These are phyloP conservation scores for Teleogryllus oceanicus DNA, from an alignment of 2,888 invertebrate species.

Conservation along the genomic window DNA sequence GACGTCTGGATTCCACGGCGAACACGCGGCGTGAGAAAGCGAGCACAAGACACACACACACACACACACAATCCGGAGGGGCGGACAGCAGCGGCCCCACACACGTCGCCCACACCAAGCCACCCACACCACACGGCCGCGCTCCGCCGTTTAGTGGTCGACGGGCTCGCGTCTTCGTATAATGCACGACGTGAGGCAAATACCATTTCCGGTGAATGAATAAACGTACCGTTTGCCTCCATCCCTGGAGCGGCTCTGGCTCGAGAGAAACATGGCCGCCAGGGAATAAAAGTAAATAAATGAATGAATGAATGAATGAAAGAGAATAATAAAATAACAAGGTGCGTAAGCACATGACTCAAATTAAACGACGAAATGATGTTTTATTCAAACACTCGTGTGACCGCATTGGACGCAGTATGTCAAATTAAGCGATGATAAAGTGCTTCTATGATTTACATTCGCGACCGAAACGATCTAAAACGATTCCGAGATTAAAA, in stretches of 20 bases:
- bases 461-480: background rate
- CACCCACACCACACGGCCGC: too few species aligned
- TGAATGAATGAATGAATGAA: background rate
- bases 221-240: background rate
- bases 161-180: constrained; percentile 6
- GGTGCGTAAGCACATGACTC: background rate
- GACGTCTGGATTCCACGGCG: too few species aligned
- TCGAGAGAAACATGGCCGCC: background rate
- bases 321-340: background rate
- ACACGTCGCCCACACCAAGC: too few species aligned
- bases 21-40: too few species aligned
- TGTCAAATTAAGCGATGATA: constrained; percentile 8
- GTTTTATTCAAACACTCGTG: constrained; percentile 1
- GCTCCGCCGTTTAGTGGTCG: background rate
- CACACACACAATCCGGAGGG: too few species aligned
- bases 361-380: background rate
- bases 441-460: background rate
- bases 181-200: constrained; percentile 18
- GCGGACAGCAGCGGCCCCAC: too few species aligned
- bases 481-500: background rate
- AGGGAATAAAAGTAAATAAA: background rate
- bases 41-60: too few species aligned
- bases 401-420: background rate
- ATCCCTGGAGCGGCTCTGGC: background rate
- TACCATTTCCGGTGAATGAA: constrained; percentile 18